Evolutionary conservation across 2,888 invertebrate genomes (phyloP), one percentile per base, ranked within the genome.

Genomic region (Microplitis manilae): DNA sequence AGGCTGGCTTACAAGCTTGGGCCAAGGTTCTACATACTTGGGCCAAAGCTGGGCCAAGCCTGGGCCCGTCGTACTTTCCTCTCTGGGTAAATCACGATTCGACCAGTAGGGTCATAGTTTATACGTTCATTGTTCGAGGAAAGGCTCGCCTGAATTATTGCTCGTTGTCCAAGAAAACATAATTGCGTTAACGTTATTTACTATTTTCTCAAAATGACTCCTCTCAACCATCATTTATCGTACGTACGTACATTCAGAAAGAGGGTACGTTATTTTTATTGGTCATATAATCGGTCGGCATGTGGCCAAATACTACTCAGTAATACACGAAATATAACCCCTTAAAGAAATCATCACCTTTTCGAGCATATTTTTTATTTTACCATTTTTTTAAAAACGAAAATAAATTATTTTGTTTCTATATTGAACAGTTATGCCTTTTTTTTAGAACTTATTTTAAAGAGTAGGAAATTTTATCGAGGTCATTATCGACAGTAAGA

Each of bases 181-280:
- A 85, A 86, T 86, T 86, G 84, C 84, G 80, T 83, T 83, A 84
- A 83, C 79, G 81, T 85, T 85, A 85, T 85, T 85, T 86, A 86
- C 83, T 82, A 81, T 80, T 79, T 78, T 74, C 76, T 71, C 70
- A 80, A 81, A 83, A 85, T 80, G 79, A 72, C 78, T 81, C 81
- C 77, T 68, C 20, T 68, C 76, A 70, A 76, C 73, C 78, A 81
- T 84, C 85, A 85, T 85, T 86, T 85, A 85, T 86, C 79, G 82
- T 79, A 82, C 38, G 73, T 64, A 77, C 62, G 50, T 68, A 15
- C 41, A n/a, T 79, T 77, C n/a, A n/a, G 64, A 62, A 50, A 78
- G 69, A 75, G 82, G 80, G 77, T 50, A 64, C 72, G 82, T 78
- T 83, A 85, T 85, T 86, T 86, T 86, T 85, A 86, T 85, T 83